A percentile compares a stretch with the other conserved stretches of the same genome.
Conservation (phyloP, 2,113 vertebrate species). For the Zeus faber region DNA sequence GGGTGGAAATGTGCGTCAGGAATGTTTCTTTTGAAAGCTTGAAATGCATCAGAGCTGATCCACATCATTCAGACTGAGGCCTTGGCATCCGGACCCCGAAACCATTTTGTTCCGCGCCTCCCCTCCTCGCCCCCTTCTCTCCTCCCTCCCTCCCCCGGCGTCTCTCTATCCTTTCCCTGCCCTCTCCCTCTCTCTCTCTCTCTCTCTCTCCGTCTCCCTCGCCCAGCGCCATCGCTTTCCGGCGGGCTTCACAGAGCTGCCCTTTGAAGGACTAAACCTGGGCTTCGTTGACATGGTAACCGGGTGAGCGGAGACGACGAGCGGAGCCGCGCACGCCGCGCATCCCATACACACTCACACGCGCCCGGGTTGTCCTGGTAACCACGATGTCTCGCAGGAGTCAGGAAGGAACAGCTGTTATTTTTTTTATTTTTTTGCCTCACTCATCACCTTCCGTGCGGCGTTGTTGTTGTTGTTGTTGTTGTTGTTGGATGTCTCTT, state of each 20-base stretch:
- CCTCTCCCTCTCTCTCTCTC: background rate
- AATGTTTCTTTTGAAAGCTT: too few species aligned
- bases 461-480: background rate
- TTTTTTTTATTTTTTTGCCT: too few species aligned
- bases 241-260: background rate
- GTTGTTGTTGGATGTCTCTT: background rate
- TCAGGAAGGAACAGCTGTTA: background rate
- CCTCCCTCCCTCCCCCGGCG: background rate
- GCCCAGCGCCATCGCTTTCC: background rate
- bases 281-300: background rate
- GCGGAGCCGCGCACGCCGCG: background rate
- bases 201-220: background rate
- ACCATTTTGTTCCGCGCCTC: too few species aligned
- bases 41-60: too few species aligned
- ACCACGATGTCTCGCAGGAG: background rate
- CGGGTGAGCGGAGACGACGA: background rate
- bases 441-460: background rate
- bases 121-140: too few species aligned
- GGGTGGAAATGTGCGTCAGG: too few species aligned
- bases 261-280: background rate
- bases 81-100: too few species aligned
- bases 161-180: background rate
- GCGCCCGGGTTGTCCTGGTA: background rate
- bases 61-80: too few species aligned
- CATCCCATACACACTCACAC: background rate